Evolutionary conservation across 2,888 invertebrate genomes (phyloP).

Genomic region (Seira musarum): DNA sequence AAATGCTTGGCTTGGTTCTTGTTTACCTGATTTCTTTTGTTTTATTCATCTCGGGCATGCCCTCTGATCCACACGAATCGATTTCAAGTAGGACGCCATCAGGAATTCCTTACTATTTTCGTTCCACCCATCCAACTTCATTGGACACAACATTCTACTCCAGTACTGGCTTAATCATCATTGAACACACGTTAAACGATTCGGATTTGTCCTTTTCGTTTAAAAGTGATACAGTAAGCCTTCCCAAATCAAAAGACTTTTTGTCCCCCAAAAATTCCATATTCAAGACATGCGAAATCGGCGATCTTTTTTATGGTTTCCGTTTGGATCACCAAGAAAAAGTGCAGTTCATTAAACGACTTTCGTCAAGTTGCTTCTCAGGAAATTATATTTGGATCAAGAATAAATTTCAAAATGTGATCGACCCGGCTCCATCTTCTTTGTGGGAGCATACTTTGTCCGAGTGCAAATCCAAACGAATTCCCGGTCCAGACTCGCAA

Average conservation of each 20-base stretch:
- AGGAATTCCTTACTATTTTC: slow-evolving; percentile 44
- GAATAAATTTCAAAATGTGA: background rate
- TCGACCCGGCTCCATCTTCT: background rate
- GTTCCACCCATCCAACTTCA: background rate
- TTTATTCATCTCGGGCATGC: too few species aligned
- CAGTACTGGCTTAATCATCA: slow-evolving; percentile 20
- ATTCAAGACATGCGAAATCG: background rate
- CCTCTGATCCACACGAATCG: slow-evolving; percentile 43
- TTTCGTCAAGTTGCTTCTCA: slow-evolving; percentile 25
- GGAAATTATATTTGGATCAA: background rate
- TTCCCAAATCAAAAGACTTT: too few species aligned
- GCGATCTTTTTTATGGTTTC: slow-evolving; percentile 11
- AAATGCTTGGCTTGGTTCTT: too few species aligned
- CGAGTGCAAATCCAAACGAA: slow-evolving; percentile 41
- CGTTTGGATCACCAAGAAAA: slow-evolving; percentile 9
- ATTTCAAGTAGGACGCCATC: slow-evolving; percentile 39
- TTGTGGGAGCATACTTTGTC: slow-evolving; percentile 21
- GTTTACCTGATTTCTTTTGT: too few species aligned
- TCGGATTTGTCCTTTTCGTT: background rate
- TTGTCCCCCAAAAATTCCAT: background rate
- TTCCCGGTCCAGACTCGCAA: slow-evolving; percentile 30
- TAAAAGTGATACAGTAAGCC: too few species aligned
- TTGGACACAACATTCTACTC: slow-evolving; percentile 18
- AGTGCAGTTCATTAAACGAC: slow-evolving; percentile 9
- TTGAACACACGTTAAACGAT: slow-evolving; percentile 9